These are phyloP conservation scores for Elysia crispata DNA, from an alignment of 2,888 invertebrate species.

Conservation along the genomic window DNA sequence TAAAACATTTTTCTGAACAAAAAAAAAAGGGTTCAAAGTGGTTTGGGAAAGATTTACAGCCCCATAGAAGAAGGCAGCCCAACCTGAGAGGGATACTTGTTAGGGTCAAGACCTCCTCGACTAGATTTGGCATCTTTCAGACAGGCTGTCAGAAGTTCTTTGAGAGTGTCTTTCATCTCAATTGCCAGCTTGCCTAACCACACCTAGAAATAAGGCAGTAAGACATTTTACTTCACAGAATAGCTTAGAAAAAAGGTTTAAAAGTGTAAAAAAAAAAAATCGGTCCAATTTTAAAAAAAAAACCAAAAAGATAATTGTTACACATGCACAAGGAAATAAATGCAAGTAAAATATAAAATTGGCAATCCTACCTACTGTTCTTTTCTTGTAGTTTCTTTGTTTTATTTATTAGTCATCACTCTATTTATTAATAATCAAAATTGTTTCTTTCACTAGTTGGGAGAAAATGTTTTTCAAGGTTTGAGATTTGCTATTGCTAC, in stretches of 20 bases:
- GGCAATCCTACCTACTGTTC: too few relatives aligned
- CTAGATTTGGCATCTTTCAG: slow-evolving; percentile 78
- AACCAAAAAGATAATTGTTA: not conserved
- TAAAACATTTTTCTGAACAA: too few relatives aligned
- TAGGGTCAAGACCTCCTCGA: slow-evolving; percentile 80
- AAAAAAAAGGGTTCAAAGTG: too few relatives aligned
- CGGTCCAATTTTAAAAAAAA: not conserved
- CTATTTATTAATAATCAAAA: too few relatives aligned
- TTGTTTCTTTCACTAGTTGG: too few relatives aligned
- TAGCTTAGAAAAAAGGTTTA: not conserved
- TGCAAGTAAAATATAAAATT: too few relatives aligned
- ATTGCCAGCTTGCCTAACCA: slow-evolving; percentile 88
- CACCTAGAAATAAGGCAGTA: slow-evolving; percentile 62
- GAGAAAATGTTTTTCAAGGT: too few relatives aligned
- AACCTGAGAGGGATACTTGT: slow-evolving; percentile 84
- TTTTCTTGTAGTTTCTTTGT: too few relatives aligned
- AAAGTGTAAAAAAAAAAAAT: not conserved
- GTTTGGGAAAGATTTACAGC: too few relatives aligned
- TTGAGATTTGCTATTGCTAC: too few relatives aligned
- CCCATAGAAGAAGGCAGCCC: not conserved
- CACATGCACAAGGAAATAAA: not conserved
- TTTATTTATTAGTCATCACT: too few relatives aligned
- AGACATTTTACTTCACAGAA: too few relatives aligned
- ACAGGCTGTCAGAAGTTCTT: slow-evolving; percentile 83
- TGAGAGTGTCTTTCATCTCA: slow-evolving; percentile 89